Percentiles rank a stretch among this genome's conserved stretches.
Conservation (phyloP, 2,888 invertebrate genomes). For the Plebejus argus region DNA sequence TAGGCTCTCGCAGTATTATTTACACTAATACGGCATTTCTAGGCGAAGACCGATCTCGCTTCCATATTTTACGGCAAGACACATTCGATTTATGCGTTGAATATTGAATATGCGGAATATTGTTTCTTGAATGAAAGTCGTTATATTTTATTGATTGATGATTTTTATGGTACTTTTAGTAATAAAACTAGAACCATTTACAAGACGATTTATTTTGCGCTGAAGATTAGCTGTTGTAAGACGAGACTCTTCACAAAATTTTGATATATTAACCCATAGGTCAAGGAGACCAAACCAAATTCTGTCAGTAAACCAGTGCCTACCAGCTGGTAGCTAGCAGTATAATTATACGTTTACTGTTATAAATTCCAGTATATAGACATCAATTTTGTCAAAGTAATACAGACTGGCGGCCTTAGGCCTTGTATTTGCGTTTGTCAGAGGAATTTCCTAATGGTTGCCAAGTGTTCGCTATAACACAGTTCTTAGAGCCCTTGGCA, state of each 20-base stretch:
- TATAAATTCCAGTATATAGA: slow-evolving; percentile 2
- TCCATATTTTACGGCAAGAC: neutral
- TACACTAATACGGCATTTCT: slow-evolving; percentile 26
- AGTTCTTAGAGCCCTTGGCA: neutral
- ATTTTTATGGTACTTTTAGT: neutral
- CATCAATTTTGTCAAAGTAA: slow-evolving; percentile 2
- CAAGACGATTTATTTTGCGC: neutral
- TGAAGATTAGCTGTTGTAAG: too few relatives aligned
- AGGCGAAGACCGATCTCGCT: slow-evolving; percentile 1
- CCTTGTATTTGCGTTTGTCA: neutral
- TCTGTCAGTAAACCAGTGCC: too few relatives aligned
- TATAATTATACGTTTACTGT: neutral
- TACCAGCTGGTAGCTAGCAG: neutral
- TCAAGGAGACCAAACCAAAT: too few relatives aligned
- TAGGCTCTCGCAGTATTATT: slow-evolving; percentile 16
- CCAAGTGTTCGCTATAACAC: slow-evolving; percentile 4
- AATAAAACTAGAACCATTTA: neutral
- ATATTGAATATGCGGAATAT: neutral
- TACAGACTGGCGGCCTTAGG: neutral
- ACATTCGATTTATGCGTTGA: slow-evolving; percentile 10
- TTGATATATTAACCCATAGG: too few relatives aligned
- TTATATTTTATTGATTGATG: neutral
- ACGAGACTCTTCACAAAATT: neutral
- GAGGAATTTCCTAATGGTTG: slow-evolving; percentile 15
- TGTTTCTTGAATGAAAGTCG: neutral